Conservation (phyloP, 2,797 vertebrate species). For the Luscinia megarhynchos region DNA sequence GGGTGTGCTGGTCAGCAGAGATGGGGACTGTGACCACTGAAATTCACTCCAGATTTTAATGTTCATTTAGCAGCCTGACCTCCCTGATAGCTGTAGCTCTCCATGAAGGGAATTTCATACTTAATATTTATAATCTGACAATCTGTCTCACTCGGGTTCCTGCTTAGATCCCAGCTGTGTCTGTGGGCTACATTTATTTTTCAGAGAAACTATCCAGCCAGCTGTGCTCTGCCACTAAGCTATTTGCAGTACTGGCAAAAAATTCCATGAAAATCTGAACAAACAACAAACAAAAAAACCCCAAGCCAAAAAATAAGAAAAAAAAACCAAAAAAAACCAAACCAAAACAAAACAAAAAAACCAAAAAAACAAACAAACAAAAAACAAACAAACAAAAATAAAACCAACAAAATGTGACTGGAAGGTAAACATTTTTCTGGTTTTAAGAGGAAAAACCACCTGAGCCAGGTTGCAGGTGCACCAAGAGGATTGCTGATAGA, state of each 20-base stretch:
- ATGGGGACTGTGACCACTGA: not conserved
- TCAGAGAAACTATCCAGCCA: not conserved
- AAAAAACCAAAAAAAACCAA: too few relatives aligned
- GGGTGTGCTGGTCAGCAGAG: not conserved
- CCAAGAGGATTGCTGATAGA: not conserved
- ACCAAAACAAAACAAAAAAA: too few relatives aligned
- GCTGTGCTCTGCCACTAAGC: not conserved
- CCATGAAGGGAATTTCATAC: not conserved
- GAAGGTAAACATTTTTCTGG: not conserved
- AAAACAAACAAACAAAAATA: not conserved
- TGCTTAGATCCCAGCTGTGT: not conserved
- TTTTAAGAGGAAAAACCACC: not conserved
- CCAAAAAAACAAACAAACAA: too few relatives aligned
- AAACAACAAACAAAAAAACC: not conserved
- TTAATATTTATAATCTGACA: not conserved
- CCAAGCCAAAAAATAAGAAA: too few relatives aligned
- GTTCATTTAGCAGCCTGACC: not conserved
- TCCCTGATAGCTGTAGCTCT: not conserved
- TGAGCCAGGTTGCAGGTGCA: not conserved
- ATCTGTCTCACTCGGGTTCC: not conserved
- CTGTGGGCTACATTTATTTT: accelerated
- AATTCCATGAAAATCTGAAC: not conserved
- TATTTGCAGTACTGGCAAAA: not conserved
- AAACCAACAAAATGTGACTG: not conserved
- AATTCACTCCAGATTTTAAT: not conserved